Conservation (phyloP, 2,888 invertebrate species). For the Rhaphigaster nebulosa region DNA sequence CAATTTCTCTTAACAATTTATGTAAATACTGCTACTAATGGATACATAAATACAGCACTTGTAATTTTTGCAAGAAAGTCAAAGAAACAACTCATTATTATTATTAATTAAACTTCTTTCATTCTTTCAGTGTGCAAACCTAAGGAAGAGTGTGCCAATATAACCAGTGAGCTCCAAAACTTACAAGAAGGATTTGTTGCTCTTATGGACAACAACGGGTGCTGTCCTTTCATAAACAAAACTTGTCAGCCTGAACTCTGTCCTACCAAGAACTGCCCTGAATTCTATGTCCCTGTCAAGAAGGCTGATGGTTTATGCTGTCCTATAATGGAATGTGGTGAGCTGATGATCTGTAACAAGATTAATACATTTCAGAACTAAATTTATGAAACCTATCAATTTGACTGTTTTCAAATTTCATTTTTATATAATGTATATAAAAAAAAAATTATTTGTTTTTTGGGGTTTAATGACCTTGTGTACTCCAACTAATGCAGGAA, state of each 20-base stretch:
- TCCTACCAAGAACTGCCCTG: slow-evolving; percentile 74
- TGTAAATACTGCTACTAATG: too few species aligned
- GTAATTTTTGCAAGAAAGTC: neutral
- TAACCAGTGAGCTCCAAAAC: slow-evolving; percentile 70
- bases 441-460: too few species aligned
- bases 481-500: too few species aligned
- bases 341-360: slow-evolving; percentile 64
- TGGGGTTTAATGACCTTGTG: too few species aligned
- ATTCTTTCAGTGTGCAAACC: slow-evolving; percentile 78
- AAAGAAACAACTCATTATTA: neutral
- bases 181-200: slow-evolving; percentile 76
- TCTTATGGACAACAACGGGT: slow-evolving; percentile 75
- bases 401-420: neutral
- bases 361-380: slow-evolving; percentile 17
- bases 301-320: slow-evolving; percentile 75
- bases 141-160: slow-evolving; percentile 76
- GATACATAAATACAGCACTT: neutral
- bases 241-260: slow-evolving; percentile 77
- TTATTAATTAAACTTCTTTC: neutral
- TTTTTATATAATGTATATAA: too few species aligned
- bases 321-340: slow-evolving; percentile 77
- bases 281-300: slow-evolving; percentile 68
- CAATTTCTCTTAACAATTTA: too few species aligned
- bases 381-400: neutral
- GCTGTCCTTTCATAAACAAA: slow-evolving; percentile 77